A percentile compares a stretch with the other conserved stretches of the same genome.
Conservation (phyloP, 2,797 vertebrate species). For the Chelidonichthys spinosus region DNA sequence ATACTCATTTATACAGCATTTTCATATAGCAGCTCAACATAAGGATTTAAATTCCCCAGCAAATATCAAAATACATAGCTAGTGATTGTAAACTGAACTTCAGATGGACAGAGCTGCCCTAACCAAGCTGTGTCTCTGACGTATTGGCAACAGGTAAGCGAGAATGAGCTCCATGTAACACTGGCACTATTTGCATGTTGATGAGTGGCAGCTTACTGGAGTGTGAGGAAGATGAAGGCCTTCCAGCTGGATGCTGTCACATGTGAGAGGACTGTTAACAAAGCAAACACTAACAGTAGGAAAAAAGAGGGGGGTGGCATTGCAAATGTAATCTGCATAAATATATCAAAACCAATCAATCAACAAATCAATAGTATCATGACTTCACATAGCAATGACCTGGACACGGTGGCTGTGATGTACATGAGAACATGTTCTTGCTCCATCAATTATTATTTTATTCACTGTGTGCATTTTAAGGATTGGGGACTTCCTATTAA, state of each 20-base stretch:
- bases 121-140: conserved; percentile 34
- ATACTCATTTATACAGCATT: neutral
- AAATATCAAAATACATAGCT: neutral
- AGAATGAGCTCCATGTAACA: conserved; percentile 63
- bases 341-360: neutral
- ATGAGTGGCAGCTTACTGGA: conserved; percentile 61
- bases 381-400: no score
- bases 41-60: neutral
- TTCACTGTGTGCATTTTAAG: no score
- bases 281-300: conserved; percentile 40
- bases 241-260: conserved; percentile 71
- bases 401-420: no score
- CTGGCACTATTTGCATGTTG: conserved; percentile 66
- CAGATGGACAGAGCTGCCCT: conserved; percentile 38
- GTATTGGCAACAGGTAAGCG: conserved; percentile 64
- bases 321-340: neutral
- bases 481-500: neutral
- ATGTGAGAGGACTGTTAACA: conserved; percentile 63
- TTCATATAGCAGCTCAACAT: neutral
- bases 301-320: neutral
- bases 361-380: neutral
- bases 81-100: conserved; percentile 15
- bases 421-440: no score
- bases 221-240: conserved; percentile 63
- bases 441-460: no score